These are phyloP conservation scores for human DNA, from an alignment of 2,113 vertebrate species.

Conservation along the genomic window DNA sequence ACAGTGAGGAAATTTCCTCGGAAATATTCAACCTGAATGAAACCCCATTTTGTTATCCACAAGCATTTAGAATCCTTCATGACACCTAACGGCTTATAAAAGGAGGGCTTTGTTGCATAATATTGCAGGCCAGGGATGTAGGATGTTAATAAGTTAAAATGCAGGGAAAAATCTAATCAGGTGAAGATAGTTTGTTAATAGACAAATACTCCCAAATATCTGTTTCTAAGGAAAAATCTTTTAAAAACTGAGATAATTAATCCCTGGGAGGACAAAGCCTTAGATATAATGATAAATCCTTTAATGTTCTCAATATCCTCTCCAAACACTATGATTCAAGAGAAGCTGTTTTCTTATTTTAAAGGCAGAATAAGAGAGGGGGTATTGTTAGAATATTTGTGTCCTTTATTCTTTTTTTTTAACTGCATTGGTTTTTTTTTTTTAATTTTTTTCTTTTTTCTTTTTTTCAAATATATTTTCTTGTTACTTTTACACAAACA, in stretches of 20 bases:
- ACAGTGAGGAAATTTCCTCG: background rate
- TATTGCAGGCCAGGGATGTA: background rate
- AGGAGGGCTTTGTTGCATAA: background rate
- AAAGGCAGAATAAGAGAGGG: background rate
- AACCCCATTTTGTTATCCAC: background rate
- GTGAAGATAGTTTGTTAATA: background rate
- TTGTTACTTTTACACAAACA: background rate
- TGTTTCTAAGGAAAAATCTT: background rate
- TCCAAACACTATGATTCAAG: background rate
- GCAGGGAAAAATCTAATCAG: background rate
- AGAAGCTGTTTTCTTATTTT: background rate
- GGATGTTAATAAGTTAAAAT: background rate
- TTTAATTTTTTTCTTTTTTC: too few species aligned
- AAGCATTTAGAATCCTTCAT: background rate
- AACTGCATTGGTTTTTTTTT: too few species aligned
- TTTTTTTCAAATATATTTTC: background rate
- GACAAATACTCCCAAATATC: background rate
- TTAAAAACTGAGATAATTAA: background rate
- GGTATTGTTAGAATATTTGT: background rate
- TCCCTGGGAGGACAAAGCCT: constrained; percentile 9
- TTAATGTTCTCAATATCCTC: background rate
- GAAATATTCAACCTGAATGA: background rate
- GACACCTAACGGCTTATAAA: background rate
- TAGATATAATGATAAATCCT: background rate
- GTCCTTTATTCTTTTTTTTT: background rate